These are phyloP conservation scores for Seriola dumerili DNA, from an alignment of 2,113 vertebrate species.

Conservation along the genomic window DNA sequence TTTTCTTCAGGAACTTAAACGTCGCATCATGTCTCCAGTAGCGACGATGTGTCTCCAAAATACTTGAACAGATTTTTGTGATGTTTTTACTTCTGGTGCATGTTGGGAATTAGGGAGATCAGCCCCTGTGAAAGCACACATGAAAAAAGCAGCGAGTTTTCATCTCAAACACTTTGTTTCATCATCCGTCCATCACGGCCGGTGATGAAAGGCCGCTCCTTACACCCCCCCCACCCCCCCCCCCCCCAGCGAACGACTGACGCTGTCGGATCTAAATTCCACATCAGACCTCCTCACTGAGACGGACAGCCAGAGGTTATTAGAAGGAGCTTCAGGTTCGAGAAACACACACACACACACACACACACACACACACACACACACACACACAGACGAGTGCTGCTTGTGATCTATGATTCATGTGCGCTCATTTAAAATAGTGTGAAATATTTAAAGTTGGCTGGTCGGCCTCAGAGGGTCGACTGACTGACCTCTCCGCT, in stretches of 20 bases:
- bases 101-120: conserved; percentile 63
- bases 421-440: conserved; percentile 86
- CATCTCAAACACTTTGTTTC: conserved; percentile 70
- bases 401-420: conserved; percentile 87
- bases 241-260: conserved; percentile 44
- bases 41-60: conserved; percentile 33
- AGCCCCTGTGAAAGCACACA: conserved; percentile 18
- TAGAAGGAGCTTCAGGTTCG: conserved; percentile 77
- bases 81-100: conserved; percentile 56
- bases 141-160: conserved; percentile 43
- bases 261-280: conserved; percentile 68
- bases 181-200: conserved; percentile 68
- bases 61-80: conserved; percentile 38
- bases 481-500: conserved; percentile 78
- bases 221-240: neutral
- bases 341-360: conserved; percentile 9
- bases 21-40: conserved; percentile 30
- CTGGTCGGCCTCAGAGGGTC: conserved; percentile 79
- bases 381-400: conserved; percentile 19
- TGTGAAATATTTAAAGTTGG: conserved; percentile 87
- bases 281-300: conserved; percentile 69
- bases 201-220: conserved; percentile 66
- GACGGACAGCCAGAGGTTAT: conserved; percentile 83
- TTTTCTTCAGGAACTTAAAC: conserved; percentile 39
- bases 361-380: conserved; percentile 41